A percentile compares a stretch with the other conserved stretches of the same genome.
Evolutionary conservation across 2,113 vertebrate genomes (phyloP).

Genomic region (Steatornis caripensis): DNA sequence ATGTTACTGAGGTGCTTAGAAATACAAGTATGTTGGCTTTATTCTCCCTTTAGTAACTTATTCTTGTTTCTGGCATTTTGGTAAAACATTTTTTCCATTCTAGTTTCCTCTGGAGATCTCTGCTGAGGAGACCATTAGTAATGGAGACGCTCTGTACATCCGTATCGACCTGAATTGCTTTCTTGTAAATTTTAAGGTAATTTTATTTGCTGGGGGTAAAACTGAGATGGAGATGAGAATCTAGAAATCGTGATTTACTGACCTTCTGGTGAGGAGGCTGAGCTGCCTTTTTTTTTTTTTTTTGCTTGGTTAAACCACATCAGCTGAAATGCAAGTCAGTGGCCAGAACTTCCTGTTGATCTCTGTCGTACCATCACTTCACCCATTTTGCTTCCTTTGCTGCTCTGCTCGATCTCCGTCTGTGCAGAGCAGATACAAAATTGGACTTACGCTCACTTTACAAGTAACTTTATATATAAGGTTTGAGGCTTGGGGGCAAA

Average conservation of each 20-base stretch:
- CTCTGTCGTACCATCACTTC: background rate
- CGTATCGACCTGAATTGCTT: background rate
- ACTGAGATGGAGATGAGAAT: background rate
- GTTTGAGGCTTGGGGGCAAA: background rate
- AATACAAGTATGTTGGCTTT: background rate
- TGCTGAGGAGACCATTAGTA: background rate
- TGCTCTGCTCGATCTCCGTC: background rate
- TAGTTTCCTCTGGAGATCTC: background rate
- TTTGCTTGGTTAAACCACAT: background rate
- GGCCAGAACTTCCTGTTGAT: background rate
- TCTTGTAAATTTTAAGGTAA: background rate
- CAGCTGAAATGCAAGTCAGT: background rate
- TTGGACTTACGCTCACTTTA: background rate
- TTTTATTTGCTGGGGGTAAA: background rate
- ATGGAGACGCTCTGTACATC: background rate
- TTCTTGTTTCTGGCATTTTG: background rate
- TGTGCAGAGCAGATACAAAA: background rate
- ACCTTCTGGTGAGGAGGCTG: background rate
- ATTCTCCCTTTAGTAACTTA: background rate
- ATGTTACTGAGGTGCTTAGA: slow-evolving; percentile 8
- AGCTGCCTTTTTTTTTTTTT: background rate
- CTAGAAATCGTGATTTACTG: background rate
- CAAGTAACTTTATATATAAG: background rate
- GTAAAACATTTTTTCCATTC: background rate
- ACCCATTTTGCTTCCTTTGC: background rate